Percentiles rank a stretch among this genome's conserved stretches.
Conservation (phyloP, 2,888 invertebrate genomes). For the Smittia sp. region DNA sequence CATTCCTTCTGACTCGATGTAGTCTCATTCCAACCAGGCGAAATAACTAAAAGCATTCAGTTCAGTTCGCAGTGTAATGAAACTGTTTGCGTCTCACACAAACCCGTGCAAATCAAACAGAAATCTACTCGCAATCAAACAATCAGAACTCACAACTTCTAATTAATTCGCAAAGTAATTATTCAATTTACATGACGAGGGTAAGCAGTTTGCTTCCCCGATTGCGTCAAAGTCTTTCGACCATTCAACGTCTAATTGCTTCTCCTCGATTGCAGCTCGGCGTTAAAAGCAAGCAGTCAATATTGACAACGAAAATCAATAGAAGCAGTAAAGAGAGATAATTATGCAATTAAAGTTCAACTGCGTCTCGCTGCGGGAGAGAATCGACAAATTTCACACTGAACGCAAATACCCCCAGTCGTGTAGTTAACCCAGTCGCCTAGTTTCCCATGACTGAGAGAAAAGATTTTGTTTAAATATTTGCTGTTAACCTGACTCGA, state of each 20-base stretch:
- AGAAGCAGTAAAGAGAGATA: conserved; percentile 10
- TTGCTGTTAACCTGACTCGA: conserved; percentile 21
- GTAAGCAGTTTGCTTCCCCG: neutral
- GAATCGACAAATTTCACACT: conserved; percentile 7
- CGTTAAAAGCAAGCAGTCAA: neutral
- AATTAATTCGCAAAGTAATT: too few relatives aligned
- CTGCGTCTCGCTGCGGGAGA: conserved; percentile 4
- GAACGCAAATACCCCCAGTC: conserved; percentile 5
- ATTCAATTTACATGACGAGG: too few relatives aligned
- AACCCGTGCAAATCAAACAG: too few relatives aligned
- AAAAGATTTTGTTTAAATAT: conserved; percentile 27
- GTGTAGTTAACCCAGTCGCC: conserved; percentile 5
- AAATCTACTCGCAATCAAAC: too few relatives aligned
- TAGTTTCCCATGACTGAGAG: conserved; percentile 16
- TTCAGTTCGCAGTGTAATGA: too few relatives aligned
- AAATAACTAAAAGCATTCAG: too few relatives aligned
- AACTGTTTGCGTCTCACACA: too few relatives aligned
- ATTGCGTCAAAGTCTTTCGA: too few relatives aligned
- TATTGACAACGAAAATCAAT: conserved; percentile 6
- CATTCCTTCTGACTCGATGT: too few relatives aligned
- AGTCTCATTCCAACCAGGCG: too few relatives aligned
- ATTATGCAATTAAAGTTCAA: conserved; percentile 24
- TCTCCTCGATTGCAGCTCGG: neutral
- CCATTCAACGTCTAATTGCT: neutral
- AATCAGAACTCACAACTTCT: too few relatives aligned